phyloP scores from a whole-genome alignment of 1,140 invertebrate genomes.

The Solenopsis invicta region DNA sequence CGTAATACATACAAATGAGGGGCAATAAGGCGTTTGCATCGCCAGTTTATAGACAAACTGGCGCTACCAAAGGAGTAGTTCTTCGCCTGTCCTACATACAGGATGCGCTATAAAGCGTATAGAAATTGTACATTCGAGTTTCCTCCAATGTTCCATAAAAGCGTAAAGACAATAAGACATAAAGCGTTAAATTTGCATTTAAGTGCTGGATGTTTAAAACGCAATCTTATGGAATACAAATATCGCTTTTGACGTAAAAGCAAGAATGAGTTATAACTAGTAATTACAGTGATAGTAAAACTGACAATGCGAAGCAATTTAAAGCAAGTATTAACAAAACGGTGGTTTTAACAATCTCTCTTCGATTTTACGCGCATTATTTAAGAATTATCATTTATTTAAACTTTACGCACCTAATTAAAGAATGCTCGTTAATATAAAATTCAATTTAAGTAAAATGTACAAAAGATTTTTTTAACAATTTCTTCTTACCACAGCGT shows the following conservation, averaged over 20 bases:
- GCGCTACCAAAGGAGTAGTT: slow-evolving; percentile 4
- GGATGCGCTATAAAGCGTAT: neutral
- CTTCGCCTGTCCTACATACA: slow-evolving; percentile 47
- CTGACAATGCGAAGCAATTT: neutral
- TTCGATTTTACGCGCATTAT: neutral
- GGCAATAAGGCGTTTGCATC: slow-evolving; percentile 35
- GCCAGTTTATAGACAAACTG: slow-evolving; percentile 33
- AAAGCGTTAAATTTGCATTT: slow-evolving; percentile 28
- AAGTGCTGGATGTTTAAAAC: slow-evolving; percentile 22
- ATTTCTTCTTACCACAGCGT: slow-evolving; percentile 75
- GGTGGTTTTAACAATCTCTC: neutral
- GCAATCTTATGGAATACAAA: neutral
- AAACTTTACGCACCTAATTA: neutral
- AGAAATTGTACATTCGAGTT: slow-evolving; percentile 12
- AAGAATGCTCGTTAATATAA: neutral
- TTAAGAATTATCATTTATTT: neutral
- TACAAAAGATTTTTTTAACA: neutral
- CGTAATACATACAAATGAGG: neutral
- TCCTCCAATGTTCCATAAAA: neutral
- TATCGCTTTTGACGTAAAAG: slow-evolving; percentile 4
- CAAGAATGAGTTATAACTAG: slow-evolving; percentile 36
- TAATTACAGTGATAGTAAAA: slow-evolving; percentile 9
- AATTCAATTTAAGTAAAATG: neutral
- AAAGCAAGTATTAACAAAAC: neutral
- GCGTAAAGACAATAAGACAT: neutral